A percentile compares a stretch with the other conserved stretches of the same genome.
phyloP scores from a whole-genome alignment of 2,797 vertebrate species.

The Streptopelia turtur region DNA sequence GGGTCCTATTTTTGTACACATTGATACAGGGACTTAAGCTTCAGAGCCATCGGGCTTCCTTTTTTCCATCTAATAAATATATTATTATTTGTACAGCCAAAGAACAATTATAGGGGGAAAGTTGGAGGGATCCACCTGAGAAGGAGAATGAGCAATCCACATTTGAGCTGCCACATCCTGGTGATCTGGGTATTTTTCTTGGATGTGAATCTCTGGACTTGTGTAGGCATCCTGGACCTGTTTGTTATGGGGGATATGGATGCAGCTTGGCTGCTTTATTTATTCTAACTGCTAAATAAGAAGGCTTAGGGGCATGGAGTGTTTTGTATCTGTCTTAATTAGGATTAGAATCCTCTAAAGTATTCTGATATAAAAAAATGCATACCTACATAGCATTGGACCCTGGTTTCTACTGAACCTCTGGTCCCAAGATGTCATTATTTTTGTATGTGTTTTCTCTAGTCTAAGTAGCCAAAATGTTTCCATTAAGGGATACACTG shows the following conservation, averaged over 20 bases:
- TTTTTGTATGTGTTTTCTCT: neutral
- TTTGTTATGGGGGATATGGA: neutral
- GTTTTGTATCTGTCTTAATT: neutral
- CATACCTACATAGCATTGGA: neutral
- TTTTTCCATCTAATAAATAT: neutral
- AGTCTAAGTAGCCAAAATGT: neutral
- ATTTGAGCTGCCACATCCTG: neutral
- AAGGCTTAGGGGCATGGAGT: neutral
- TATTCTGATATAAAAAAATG: neutral
- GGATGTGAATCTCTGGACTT: neutral
- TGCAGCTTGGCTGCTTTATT: neutral
- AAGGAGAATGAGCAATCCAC: neutral
- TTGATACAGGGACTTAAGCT: neutral
- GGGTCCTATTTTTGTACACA: neutral
- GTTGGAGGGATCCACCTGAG: neutral
- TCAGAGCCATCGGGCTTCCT: neutral
- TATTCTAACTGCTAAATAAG: neutral
- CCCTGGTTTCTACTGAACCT: neutral
- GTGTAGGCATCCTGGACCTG: neutral
- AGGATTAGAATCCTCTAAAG: neutral
- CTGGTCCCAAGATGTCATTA: neutral
- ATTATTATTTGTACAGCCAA: neutral
- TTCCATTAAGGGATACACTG: fast-evolving
- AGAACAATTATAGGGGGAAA: neutral
- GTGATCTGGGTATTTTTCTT: neutral